phyloP scores from a whole-genome alignment of 2,888 invertebrate genomes.

The Achlya flavicornis region DNA sequence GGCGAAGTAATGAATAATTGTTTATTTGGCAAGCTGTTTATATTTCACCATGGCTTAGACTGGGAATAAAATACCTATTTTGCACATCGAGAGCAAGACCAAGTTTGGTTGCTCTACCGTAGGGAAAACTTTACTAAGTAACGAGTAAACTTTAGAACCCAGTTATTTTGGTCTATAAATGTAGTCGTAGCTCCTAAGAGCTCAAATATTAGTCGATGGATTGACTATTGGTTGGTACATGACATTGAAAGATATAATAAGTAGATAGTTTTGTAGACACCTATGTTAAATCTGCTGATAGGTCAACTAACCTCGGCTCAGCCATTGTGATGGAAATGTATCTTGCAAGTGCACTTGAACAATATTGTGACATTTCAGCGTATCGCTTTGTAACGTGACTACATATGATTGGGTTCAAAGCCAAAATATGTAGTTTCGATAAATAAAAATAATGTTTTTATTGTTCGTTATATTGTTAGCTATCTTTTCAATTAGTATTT shows the following conservation, averaged over 20 bases:
- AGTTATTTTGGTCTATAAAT: too few relatives aligned
- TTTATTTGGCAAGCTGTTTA: slow-evolving; percentile 5
- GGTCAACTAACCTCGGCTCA: neutral
- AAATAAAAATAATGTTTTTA: neutral
- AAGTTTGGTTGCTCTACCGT: neutral
- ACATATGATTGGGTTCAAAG: neutral
- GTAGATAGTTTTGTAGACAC: neutral
- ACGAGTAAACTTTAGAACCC: too few relatives aligned
- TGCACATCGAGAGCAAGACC: neutral
- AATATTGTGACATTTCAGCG: slow-evolving; percentile 5
- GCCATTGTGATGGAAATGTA: neutral
- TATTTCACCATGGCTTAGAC: slow-evolving; percentile 3
- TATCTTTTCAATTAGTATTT: too few relatives aligned
- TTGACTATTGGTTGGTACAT: neutral
- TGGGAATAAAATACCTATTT: neutral
- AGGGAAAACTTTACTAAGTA: neutral
- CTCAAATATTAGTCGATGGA: neutral
- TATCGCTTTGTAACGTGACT: neutral
- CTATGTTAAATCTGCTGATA: slow-evolving; percentile 1
- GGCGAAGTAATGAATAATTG: neutral
- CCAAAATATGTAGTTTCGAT: neutral
- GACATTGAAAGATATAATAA: neutral
- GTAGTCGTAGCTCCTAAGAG: neutral
- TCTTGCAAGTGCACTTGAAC: neutral
- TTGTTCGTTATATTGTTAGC: neutral